Conservation (phyloP, 2,113 vertebrate genomes). For the Nothobranchius kuhntae region DNA sequence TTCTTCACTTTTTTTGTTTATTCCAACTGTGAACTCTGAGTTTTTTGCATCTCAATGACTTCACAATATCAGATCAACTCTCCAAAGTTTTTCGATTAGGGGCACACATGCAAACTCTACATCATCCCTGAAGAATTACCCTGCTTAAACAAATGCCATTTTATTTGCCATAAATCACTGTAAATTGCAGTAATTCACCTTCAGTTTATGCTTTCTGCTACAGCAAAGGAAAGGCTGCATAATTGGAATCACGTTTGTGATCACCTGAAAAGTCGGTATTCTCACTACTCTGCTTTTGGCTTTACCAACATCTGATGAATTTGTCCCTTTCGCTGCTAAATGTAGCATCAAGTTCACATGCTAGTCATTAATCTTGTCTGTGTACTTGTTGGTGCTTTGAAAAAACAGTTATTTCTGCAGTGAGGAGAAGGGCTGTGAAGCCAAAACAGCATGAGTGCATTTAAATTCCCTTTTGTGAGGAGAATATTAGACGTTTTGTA, state of each 20-base stretch:
- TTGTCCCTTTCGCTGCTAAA: neutral
- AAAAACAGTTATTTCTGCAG: slow-evolving; percentile 1
- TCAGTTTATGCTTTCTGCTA: neutral
- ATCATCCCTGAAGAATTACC: neutral
- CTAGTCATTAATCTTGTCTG: neutral
- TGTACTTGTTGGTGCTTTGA: neutral
- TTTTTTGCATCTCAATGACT: neutral
- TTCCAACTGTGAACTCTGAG: neutral
- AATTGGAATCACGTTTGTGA: neutral
- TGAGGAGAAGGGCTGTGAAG: neutral
- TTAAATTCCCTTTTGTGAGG: neutral
- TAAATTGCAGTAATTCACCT: neutral
- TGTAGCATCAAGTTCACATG: slow-evolving; percentile 1
- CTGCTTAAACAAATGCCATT: neutral
- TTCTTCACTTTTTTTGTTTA: neutral
- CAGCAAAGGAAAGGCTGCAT: neutral
- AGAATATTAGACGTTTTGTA: neutral
- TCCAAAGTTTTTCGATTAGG: neutral
- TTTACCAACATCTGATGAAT: neutral
- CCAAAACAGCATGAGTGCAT: neutral
- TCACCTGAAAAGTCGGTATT: neutral
- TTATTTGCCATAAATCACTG: neutral
- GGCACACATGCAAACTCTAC: neutral
- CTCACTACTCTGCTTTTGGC: neutral
- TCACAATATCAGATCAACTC: neutral